Conservation (phyloP, 2,888 invertebrate genomes). For the Agriopis aurantiaria region DNA sequence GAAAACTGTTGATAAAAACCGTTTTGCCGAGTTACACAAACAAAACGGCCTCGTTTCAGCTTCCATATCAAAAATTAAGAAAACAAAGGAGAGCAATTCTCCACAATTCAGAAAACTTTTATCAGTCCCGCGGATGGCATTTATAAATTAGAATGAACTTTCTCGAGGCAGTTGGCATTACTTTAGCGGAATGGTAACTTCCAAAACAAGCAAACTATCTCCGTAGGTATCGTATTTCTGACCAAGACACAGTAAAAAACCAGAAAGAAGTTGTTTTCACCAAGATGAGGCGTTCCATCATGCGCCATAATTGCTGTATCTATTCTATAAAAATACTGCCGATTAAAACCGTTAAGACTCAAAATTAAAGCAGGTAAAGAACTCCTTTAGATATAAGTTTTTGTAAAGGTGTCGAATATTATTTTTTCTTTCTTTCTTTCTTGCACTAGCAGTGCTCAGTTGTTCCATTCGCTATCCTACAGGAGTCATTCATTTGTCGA, state of each 20-base stretch:
- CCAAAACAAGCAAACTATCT: slow-evolving; percentile 75
- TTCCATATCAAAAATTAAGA: slow-evolving; percentile 33
- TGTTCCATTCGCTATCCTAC: no score
- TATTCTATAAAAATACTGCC: no score
- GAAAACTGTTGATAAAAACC: no score
- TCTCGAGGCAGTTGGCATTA: slow-evolving; percentile 42
- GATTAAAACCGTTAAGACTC: no score
- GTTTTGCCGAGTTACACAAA: not conserved
- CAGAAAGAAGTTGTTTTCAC: slow-evolving; percentile 13
- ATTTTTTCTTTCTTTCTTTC: no score
- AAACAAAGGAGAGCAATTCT: slow-evolving; percentile 28
- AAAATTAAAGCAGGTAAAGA: no score
- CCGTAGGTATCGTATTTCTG: slow-evolving; percentile 63
- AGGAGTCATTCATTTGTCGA: no score
- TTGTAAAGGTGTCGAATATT: no score
- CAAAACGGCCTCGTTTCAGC: slow-evolving; percentile 7
- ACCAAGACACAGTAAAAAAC: slow-evolving; percentile 44
- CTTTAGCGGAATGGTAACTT: slow-evolving; percentile 42
- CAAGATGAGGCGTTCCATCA: no score
- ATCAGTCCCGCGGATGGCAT: slow-evolving; percentile 33
- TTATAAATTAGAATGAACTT: slow-evolving; percentile 43
- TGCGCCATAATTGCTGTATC: not conserved
- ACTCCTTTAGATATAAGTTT: no score
- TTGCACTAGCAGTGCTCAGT: no score
- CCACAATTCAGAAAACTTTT: slow-evolving; percentile 37